Base-by-base conservation (phyloP, 2,113 vertebrate species). In the human region DNA sequence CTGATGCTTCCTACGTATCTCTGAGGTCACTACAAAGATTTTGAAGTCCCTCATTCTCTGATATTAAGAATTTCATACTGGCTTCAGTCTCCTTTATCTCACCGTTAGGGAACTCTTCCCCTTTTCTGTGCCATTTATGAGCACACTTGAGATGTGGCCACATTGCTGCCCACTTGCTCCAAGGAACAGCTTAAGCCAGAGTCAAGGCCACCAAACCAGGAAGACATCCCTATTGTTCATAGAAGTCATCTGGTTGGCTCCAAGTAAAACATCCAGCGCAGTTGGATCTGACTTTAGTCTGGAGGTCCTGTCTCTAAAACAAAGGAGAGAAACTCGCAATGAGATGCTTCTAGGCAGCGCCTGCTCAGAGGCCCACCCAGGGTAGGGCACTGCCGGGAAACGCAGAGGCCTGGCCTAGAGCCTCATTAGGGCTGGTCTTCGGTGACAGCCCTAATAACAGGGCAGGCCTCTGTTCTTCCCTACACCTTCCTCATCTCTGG, bases 81-180 rank as follows among this genome's bases (percentile, higher is more conserved):
- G 98, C 96, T 97, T 99, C 99, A 68, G 99, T 81, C 92, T 99
- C 99, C 66, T 97, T 98, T 93, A 99, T 94, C 97, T 96, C 99
- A 59, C 98, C 99, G 97, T 98, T 99, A 95, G 99, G 99, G 48
- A 43, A 40, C 12, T 30, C 99, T 98, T 98, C 98, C 11, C 99
- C 96, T 99, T 99, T 96, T 99, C 99, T 8, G 98, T 97, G 35
- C 99, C 99, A 90, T 99, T 99, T 97, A 99, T 97, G 2, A 99
- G 96, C 98, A 99, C 99, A 98, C 94, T 99, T 43, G 99, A 99
- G 82, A 99, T 99, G 84, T 99, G 99, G 0, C 99, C 96, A 99
- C 96, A 96, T 99, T 99, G 72, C 98, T 99, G 5, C 99, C 98
- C 48, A 99, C 99, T 97, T 99, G 99, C 1, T 99, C 99, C 50